A percentile compares a stretch with the other conserved stretches of the same genome.
phyloP scores from a whole-genome alignment of 2,888 invertebrate species.

The Synanthedon vespiformis region DNA sequence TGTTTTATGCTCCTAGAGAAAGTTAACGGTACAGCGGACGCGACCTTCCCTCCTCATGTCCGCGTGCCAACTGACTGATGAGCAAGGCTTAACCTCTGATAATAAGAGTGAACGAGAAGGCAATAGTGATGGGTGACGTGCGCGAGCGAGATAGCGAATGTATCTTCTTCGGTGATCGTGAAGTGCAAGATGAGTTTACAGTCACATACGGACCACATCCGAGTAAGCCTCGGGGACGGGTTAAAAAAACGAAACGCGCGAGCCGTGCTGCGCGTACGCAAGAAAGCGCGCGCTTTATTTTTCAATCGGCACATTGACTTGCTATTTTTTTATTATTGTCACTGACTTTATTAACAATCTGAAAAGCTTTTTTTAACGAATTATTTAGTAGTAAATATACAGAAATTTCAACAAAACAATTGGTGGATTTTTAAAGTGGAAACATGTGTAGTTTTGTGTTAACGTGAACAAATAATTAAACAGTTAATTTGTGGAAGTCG shows the following conservation, averaged over 20 bases:
- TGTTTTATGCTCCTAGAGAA: constrained; percentile 53
- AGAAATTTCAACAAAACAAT: not conserved
- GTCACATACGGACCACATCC: constrained; percentile 67
- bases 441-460: constrained; percentile 26
- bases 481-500: constrained; percentile 28
- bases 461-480: constrained; percentile 24
- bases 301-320: constrained; percentile 19
- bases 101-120: constrained; percentile 55
- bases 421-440: constrained; percentile 10
- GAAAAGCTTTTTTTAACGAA: too few species aligned
- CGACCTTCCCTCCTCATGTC: constrained; percentile 58
- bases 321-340: constrained; percentile 12
- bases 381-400: too few species aligned
- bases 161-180: constrained; percentile 68
- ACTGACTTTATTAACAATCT: too few species aligned
- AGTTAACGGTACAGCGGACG: constrained; percentile 46
- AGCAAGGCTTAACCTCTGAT: constrained; percentile 66
- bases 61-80: constrained; percentile 65
- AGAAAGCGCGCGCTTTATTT: constrained; percentile 36
- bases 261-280: constrained; percentile 53
- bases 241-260: constrained; percentile 49
- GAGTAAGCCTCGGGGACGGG: constrained; percentile 59
- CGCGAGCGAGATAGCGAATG: constrained; percentile 39
- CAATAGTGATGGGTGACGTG: constrained; percentile 17
- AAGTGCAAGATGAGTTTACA: constrained; percentile 68